Percentiles rank a stretch among this genome's conserved stretches.
These are phyloP conservation scores for Pararge aegeria DNA, from an alignment of 1,140 invertebrate species.

Conservation along the genomic window DNA sequence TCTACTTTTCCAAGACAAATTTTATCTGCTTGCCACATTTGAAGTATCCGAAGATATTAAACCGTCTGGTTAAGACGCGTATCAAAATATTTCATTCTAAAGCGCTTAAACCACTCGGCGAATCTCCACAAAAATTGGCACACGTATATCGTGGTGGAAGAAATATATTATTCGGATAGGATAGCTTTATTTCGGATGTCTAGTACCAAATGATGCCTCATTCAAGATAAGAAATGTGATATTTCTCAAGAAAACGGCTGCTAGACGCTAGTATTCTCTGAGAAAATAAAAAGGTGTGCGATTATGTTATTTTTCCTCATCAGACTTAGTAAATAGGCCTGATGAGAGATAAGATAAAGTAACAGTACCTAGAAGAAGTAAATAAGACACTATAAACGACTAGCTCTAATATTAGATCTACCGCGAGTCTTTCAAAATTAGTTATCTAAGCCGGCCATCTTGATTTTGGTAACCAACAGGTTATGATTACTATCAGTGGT, in stretches of 20 bases:
- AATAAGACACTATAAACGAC: too few species aligned
- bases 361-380: too few species aligned
- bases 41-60: background rate
- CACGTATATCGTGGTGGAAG: background rate
- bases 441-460: too few species aligned
- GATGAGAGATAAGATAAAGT: too few species aligned
- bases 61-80: background rate
- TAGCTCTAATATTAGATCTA: too few species aligned
- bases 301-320: background rate
- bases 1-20: too few species aligned
- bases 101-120: background rate
- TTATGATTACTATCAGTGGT: too few species aligned
- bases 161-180: background rate
- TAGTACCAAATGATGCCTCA: conserved; percentile 1
- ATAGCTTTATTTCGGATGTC: background rate
- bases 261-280: background rate
- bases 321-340: too few species aligned
- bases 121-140: conserved; percentile 1
- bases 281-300: background rate
- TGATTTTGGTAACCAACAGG: too few species aligned
- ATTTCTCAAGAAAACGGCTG: background rate
- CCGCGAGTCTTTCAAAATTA: too few species aligned
- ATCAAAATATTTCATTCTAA: background rate
- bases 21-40: background rate
- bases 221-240: background rate